Conservation (phyloP, 2,113 vertebrate genomes). For the Macquaria ambigua region DNA sequence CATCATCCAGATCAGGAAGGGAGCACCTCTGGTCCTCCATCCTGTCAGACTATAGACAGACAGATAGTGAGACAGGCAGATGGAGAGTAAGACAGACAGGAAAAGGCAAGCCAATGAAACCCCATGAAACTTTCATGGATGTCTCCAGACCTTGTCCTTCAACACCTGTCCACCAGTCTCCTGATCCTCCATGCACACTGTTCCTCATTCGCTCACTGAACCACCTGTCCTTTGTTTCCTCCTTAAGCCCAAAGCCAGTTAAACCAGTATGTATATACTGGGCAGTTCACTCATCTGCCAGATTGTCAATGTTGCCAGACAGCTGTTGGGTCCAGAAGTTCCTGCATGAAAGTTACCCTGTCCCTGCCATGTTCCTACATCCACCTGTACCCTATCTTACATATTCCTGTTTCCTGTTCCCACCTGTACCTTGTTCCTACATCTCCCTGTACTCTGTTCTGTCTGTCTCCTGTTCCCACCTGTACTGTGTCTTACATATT, state of each 20-base stretch:
- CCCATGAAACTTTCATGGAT: no score
- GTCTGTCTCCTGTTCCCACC: background rate
- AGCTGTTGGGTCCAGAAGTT: no score
- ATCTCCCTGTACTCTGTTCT: background rate
- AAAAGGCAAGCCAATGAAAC: background rate
- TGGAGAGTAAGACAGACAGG: background rate
- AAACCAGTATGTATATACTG: background rate
- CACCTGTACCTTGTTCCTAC: background rate
- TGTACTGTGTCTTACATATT: background rate
- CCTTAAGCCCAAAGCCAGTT: background rate
- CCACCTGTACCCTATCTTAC: background rate
- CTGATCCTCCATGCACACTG: background rate
- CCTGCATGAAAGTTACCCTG: no score
- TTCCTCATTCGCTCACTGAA: background rate
- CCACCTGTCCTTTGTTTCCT: background rate
- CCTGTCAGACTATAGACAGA: constrained; percentile 56
- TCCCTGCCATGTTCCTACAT: background rate
- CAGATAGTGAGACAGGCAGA: background rate
- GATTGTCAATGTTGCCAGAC: no score
- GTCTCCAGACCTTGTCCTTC: no score
- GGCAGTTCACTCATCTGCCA: no score
- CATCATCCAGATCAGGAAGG: constrained; percentile 62
- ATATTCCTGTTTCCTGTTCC: background rate
- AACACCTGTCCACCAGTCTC: no score
- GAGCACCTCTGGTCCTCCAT: constrained; percentile 69